A percentile compares a stretch with the other conserved stretches of the same genome.
phyloP scores from a whole-genome alignment of 1,140 invertebrate genomes.

The Cyclargus thomasi region DNA sequence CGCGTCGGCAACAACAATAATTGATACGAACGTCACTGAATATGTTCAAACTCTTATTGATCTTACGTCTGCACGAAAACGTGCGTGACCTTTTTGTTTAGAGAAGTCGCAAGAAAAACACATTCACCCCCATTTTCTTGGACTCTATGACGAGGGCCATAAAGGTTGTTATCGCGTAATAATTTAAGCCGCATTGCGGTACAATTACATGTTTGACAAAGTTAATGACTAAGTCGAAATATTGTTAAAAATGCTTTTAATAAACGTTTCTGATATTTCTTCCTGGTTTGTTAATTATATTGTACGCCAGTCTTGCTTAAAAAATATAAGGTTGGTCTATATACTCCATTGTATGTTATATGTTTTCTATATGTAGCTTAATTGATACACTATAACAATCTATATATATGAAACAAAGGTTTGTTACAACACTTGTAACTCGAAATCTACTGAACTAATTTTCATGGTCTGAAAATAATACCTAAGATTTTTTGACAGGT shows the following conservation, averaged over 20 bases:
- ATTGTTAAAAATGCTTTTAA: constrained; percentile 25
- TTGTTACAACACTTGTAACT: no score
- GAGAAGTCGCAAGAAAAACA: constrained; percentile 35
- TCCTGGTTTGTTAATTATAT: constrained; percentile 5
- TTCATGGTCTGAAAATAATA: no score
- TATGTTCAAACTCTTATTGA: constrained; percentile 9
- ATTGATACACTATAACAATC: no score
- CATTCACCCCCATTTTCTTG: constrained; percentile 32
- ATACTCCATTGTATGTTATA: no score
- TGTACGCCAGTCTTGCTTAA: neutral
- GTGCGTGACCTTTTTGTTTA: constrained; percentile 54
- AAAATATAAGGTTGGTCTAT: no score
- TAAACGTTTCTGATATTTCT: constrained; percentile 1
- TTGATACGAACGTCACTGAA: neutral
- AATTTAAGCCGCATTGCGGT: constrained; percentile 44
- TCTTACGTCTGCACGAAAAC: constrained; percentile 31
- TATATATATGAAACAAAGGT: no score
- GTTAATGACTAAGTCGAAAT: constrained; percentile 42
- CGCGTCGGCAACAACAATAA: no score
- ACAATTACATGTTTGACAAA: constrained; percentile 42
- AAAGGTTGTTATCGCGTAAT: constrained; percentile 35
- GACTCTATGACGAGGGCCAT: constrained; percentile 33
- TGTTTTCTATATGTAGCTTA: no score
- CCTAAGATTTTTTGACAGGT: no score
- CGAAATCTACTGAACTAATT: no score